These are phyloP conservation scores for Drosophila rubida DNA, from an alignment of 2,888 invertebrate genomes.

Conservation along the genomic window DNA sequence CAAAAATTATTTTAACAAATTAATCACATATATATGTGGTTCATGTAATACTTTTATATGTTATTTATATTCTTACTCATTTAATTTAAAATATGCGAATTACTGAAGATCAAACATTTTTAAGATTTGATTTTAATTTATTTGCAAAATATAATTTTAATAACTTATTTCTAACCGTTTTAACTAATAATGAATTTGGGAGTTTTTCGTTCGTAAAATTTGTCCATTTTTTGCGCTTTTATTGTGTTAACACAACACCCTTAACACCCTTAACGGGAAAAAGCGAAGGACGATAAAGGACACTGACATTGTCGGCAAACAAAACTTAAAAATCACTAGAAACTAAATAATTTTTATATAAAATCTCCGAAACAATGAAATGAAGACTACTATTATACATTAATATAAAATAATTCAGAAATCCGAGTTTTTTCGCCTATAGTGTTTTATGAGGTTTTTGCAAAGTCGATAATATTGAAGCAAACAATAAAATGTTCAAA, in stretches of 20 bases:
- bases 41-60: too few species aligned
- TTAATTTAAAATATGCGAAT: too few species aligned
- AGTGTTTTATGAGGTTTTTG: constrained; percentile 27
- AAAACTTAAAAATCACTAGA: constrained; percentile 34
- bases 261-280: constrained; percentile 69
- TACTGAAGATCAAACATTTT: too few species aligned
- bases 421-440: constrained; percentile 1
- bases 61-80: too few species aligned
- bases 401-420: constrained; percentile 9
- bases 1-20: neutral
- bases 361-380: constrained; percentile 32
- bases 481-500: constrained; percentile 78
- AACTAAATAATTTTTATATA: constrained; percentile 14
- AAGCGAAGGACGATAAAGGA: constrained; percentile 77
- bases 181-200: too few species aligned
- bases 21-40: too few species aligned
- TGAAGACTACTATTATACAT: neutral
- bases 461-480: constrained; percentile 56
- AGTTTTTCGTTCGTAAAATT: neutral
- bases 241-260: constrained; percentile 38
- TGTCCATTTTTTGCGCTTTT: constrained; percentile 62
- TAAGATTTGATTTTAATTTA: too few species aligned
- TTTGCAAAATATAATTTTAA: too few species aligned
- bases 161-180: too few species aligned
- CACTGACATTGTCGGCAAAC: constrained; percentile 74